These are phyloP conservation scores for Picathartes gymnocephalus DNA, from an alignment of 2,113 vertebrate genomes.

Conservation along the genomic window DNA sequence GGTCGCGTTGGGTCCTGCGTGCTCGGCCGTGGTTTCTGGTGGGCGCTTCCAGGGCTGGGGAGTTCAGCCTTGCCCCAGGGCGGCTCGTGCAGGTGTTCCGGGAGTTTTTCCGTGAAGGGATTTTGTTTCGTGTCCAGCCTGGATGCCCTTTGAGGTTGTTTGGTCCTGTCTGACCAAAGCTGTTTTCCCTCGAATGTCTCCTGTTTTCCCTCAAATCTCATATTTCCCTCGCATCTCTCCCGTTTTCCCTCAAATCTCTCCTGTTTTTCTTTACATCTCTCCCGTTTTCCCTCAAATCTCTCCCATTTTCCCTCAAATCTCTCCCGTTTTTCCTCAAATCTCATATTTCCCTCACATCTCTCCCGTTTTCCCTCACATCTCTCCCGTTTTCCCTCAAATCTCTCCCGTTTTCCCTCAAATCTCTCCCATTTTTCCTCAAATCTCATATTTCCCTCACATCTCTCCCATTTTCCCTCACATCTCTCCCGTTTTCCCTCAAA, in stretches of 20 bases:
- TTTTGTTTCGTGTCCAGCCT: not conserved
- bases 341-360: not conserved
- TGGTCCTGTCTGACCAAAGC: rapidly evolving
- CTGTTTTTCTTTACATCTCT: not conserved
- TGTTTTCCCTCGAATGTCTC: no score
- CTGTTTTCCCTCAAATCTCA: no score
- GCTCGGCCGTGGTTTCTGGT: rapidly evolving
- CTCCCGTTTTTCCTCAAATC: not conserved
- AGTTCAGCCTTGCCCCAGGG: not conserved
- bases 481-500: no score
- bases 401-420: no score
- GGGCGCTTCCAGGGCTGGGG: rapidly evolving
- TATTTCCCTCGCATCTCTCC: no score
- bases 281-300: not conserved
- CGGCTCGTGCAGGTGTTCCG: not conserved
- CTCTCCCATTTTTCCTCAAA: not conserved
- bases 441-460: not conserved
- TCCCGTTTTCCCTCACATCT: not conserved
- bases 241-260: not conserved
- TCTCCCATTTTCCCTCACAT: not conserved
- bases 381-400: no score
- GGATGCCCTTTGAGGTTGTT: not conserved
- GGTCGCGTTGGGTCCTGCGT: rapidly evolving
- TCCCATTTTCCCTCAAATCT: not conserved
- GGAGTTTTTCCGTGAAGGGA: not conserved